These are phyloP conservation scores for Conus canariensis DNA, from an alignment of 2,888 invertebrate species.

Conservation along the genomic window DNA sequence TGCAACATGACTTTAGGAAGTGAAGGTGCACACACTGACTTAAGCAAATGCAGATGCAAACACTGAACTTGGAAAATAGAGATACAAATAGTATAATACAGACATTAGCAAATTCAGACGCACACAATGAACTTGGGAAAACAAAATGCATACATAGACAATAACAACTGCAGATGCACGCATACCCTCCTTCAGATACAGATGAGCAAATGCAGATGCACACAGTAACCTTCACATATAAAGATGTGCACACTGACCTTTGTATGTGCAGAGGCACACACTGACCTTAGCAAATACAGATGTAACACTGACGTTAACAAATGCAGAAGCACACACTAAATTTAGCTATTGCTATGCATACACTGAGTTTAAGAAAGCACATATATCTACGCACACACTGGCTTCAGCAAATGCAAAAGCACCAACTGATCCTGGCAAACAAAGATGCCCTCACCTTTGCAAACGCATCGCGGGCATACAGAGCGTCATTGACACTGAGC, in stretches of 20 bases:
- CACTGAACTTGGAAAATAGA: no score
- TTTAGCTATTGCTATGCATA: no score
- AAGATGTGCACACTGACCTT: background rate
- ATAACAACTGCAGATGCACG: background rate
- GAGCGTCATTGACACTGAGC: slow-evolving; percentile 91
- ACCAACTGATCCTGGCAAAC: no score
- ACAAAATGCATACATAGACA: no score
- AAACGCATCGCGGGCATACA: slow-evolving; percentile 93
- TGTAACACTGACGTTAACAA: no score
- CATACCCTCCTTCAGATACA: background rate
- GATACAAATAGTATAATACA: no score
- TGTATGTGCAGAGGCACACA: slow-evolving; percentile 76
- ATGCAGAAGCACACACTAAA: no score
- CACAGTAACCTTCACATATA: background rate
- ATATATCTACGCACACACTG: background rate
- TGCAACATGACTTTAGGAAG: no score
- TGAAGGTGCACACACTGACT: no score
- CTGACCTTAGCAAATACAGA: slow-evolving; percentile 65
- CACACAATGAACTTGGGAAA: background rate
- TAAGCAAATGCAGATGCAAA: no score
- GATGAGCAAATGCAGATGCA: background rate
- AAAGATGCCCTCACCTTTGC: slow-evolving; percentile 84
- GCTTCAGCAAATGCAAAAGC: no score
- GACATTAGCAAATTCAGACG: background rate
- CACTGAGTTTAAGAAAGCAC: no score